These are phyloP conservation scores for Zaprionus capensis DNA, from an alignment of 1,140 invertebrate genomes.

Conservation along the genomic window DNA sequence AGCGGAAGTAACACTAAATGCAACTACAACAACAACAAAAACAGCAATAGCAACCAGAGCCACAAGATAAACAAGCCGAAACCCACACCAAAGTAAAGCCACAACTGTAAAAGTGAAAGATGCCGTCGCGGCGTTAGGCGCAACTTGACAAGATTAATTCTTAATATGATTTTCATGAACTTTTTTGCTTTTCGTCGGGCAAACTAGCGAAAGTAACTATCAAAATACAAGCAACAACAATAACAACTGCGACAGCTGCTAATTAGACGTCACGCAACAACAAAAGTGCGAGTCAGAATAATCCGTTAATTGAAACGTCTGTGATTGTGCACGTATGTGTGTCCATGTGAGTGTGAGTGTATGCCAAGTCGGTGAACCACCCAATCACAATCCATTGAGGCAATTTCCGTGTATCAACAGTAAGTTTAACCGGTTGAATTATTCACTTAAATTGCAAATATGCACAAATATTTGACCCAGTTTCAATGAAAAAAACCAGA, in stretches of 20 bases:
- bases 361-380: not conserved
- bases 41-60: conserved; percentile 10
- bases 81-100: conserved; percentile 21
- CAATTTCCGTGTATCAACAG: conserved; percentile 15
- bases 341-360: conserved; percentile 2
- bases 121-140: conserved; percentile 13
- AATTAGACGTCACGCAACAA: conserved; percentile 65
- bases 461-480: conserved; percentile 65
- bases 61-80: conserved; percentile 27
- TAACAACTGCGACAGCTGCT: conserved; percentile 32
- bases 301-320: conserved; percentile 44
- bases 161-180: conserved; percentile 56
- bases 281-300: conserved; percentile 44
- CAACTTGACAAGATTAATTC: conserved; percentile 67
- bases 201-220: conserved; percentile 70
- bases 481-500: conserved; percentile 36
- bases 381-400: conserved; percentile 23
- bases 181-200: conserved; percentile 41
- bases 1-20: conserved; percentile 1
- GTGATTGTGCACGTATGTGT: conserved; percentile 9
- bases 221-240: conserved; percentile 21
- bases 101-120: conserved; percentile 75
- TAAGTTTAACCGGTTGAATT: conserved; percentile 41
- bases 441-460: conserved; percentile 53
- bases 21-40: conserved; percentile 10